These are phyloP conservation scores for Hydropotes inermis DNA, from an alignment of 2,113 vertebrate genomes.

Conservation along the genomic window DNA sequence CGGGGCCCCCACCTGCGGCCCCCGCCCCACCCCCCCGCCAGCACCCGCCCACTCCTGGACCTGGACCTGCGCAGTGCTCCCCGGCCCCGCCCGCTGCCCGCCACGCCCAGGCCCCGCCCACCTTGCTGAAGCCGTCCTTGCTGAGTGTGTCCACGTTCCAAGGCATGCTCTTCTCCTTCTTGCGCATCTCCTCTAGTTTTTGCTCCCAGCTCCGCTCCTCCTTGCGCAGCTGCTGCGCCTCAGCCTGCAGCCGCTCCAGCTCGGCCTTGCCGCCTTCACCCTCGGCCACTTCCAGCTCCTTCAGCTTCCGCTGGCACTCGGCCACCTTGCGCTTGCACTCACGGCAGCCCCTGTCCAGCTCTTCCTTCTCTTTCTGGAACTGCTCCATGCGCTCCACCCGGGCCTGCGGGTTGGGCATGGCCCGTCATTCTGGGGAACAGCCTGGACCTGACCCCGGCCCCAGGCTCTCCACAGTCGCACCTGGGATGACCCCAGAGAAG, in stretches of 20 bases:
- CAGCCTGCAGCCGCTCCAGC: constrained; percentile 78
- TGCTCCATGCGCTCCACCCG: constrained; percentile 90
- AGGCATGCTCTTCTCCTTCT: constrained; percentile 89
- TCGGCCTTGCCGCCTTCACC: constrained; percentile 67
- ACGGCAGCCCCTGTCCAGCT: constrained; percentile 81
- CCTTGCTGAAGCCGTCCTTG: constrained; percentile 95
- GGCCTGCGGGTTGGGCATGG: constrained; percentile 74
- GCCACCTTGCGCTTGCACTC: constrained; percentile 84
- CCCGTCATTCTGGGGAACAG: not conserved
- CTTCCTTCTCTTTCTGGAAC: constrained; percentile 90
- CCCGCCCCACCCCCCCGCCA: not conserved
- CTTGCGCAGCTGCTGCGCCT: constrained; percentile 85
- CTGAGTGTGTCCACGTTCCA: constrained; percentile 94
- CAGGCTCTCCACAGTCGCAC: not conserved
- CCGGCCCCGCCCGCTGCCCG: fast-evolving
- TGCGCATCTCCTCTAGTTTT: constrained; percentile 83
- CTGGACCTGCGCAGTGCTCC: not conserved
- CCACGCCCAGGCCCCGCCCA: constrained; percentile 13
- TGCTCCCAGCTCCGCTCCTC: constrained; percentile 85
- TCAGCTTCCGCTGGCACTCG: constrained; percentile 83
- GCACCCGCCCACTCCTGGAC: not conserved
- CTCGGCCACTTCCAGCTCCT: constrained; percentile 76
- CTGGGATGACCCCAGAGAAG: not conserved
- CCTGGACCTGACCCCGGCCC: too few species aligned
- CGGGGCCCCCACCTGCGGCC: fast-evolving